Conservation (phyloP, 2,113 vertebrate genomes). For the Syngnathoides biaculeatus region DNA sequence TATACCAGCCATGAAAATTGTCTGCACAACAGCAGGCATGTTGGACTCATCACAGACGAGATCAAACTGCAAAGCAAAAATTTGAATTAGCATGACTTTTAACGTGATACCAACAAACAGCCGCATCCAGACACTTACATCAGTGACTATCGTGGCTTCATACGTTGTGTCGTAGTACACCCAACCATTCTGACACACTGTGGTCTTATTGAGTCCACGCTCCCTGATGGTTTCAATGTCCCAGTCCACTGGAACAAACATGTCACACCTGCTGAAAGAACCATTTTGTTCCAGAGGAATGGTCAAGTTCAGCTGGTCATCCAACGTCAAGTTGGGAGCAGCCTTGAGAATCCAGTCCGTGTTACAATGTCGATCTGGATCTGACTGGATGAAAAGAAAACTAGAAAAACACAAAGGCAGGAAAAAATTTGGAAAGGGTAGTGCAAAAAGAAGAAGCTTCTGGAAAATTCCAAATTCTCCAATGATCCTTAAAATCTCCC, state of each 20-base stretch:
- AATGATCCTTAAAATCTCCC: slow-evolving; percentile 69
- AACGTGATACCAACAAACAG: neutral
- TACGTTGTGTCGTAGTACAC: slow-evolving; percentile 65
- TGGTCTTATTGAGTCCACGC: slow-evolving; percentile 69
- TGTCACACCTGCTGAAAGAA: slow-evolving; percentile 72
- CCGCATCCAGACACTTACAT: slow-evolving; percentile 49
- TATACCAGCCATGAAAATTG: slow-evolving; percentile 33
- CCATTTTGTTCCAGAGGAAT: slow-evolving; percentile 61
- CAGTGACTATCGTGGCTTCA: slow-evolving; percentile 63
- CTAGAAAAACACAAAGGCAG: slow-evolving; percentile 71
- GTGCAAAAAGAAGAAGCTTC: slow-evolving; percentile 63
- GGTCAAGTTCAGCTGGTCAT: slow-evolving; percentile 75
- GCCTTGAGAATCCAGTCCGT: slow-evolving; percentile 54
- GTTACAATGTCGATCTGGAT: slow-evolving; percentile 70
- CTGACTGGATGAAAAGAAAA: slow-evolving; percentile 72
- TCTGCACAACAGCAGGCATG: slow-evolving; percentile 21
- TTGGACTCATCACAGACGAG: slow-evolving; percentile 39
- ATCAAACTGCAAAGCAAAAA: slow-evolving; percentile 35
- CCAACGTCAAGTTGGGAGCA: slow-evolving; percentile 64
- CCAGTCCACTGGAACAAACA: slow-evolving; percentile 75
- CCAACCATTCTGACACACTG: slow-evolving; percentile 74
- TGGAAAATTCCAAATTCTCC: slow-evolving; percentile 83
- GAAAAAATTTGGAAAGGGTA: slow-evolving; percentile 59
- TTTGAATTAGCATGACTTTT: neutral
- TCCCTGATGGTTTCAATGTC: slow-evolving; percentile 67